Evolutionary conservation across 2,888 invertebrate species (phyloP).

Genomic region (Pollenia griseotomentosa): DNA sequence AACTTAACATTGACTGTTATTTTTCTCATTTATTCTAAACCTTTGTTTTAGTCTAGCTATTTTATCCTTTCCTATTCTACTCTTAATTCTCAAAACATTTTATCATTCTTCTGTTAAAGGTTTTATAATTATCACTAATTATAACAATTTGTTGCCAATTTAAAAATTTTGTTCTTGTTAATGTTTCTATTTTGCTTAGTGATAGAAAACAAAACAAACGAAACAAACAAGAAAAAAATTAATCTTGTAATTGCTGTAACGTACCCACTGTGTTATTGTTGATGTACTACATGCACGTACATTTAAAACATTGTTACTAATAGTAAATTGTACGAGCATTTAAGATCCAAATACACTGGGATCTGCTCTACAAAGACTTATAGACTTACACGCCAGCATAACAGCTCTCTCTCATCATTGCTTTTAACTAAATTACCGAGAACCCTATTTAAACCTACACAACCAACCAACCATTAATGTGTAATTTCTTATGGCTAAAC

Average conservation of each 20-base stretch:
- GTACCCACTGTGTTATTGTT: conserved; percentile 44
- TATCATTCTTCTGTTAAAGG: conserved; percentile 52
- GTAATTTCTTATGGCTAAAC: conserved; percentile 57
- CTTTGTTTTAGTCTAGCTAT: background rate
- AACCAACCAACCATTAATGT: conserved; percentile 26
- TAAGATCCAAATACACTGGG: conserved; percentile 35
- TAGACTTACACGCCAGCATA: conserved; percentile 35
- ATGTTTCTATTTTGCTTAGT: conserved; percentile 25
- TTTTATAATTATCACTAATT: conserved; percentile 72
- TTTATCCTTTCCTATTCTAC: background rate
- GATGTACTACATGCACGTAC: conserved; percentile 63
- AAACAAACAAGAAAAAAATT: conserved; percentile 13
- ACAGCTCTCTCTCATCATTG: conserved; percentile 58
- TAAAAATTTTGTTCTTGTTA: conserved; percentile 45
- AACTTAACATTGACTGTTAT: background rate
- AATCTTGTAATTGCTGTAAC: conserved; percentile 49
- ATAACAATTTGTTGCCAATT: conserved; percentile 69
- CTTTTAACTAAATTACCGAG: conserved; percentile 69
- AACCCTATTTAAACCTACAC: conserved; percentile 6
- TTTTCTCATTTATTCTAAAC: background rate
- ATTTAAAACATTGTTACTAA: conserved; percentile 54
- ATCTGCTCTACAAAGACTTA: conserved; percentile 42
- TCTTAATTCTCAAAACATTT: background rate
- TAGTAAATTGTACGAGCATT: conserved; percentile 55
- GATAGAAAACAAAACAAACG: background rate